Base-by-base conservation (phyloP, 2,888 invertebrate genomes). In the Argynnis bischoffii region DNA sequence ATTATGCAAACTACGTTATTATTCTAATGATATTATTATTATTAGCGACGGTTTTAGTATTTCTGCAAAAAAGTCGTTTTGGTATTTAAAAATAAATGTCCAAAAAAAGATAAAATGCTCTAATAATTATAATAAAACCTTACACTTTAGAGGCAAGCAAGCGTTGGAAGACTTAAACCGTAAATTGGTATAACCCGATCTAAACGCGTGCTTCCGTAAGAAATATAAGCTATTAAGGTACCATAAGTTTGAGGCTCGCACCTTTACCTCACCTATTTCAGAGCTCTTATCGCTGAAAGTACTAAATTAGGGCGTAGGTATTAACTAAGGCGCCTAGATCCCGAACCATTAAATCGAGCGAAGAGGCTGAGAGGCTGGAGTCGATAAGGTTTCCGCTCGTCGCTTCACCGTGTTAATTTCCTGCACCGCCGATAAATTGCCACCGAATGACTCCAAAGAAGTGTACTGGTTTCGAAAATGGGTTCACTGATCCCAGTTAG, bases 271-370 rank as follows among this genome's bases (percentile, higher is more conserved):
- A 55, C 64, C 50, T 64, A 51, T 55, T 68, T 47, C 46, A 18
- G 35, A 60, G 64, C 60, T 68, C 60, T 55, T 54, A 68, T 60
- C 64, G 53, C 51, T 64, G 64, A 64, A 55, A 64, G 64, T 60
- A 64, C 53, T 61, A 64, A 64, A 68, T 64, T 68, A 64, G 68
- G 64, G 51, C 64, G 55, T 60, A 55, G 54, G 60, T 68, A 68
- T 64, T 68, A 68, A 48, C 60, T 51, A 18, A 55, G 31, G 31
- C 47, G 41, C n/a, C 64, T 55, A 55, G 57, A 61, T 64, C 50
- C 50, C 50, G 18, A 46, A 50, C 60, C 59, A 55, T 54, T 64
- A 64, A 35, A 46, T 21, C 26, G 64, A 47, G 26, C 31, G 65
- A 41, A 16, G 47, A 53, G 21, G 47, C 54, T 54, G 46, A 47